Percentiles rank a stretch among this genome's conserved stretches.
phyloP scores from a whole-genome alignment of 2,113 vertebrate genomes.

The Pteruthius melanotis region DNA sequence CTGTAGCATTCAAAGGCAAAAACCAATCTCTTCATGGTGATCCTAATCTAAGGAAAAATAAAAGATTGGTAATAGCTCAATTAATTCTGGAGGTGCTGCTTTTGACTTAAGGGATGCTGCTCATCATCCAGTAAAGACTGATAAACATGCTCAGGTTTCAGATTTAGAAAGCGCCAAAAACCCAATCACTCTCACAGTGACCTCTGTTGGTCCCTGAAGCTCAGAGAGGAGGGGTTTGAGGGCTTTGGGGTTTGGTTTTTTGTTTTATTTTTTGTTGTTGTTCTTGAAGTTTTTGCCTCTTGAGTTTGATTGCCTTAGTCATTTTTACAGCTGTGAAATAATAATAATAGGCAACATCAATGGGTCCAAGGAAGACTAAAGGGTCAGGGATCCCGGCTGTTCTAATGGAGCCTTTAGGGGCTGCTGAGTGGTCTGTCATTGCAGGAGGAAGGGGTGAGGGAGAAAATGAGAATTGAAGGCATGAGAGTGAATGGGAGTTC shows the following conservation, averaged over 20 bases:
- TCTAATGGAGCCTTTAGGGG: not conserved
- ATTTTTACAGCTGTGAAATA: not conserved
- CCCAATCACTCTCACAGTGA: not conserved
- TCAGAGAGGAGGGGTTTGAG: not conserved
- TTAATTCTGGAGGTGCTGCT: not conserved
- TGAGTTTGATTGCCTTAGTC: not conserved
- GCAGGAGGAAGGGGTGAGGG: not conserved
- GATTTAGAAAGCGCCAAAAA: not conserved
- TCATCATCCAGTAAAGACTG: not conserved
- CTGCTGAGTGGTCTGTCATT: not conserved
- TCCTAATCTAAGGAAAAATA: not conserved
- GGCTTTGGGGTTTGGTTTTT: not conserved
- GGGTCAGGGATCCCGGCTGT: not conserved
- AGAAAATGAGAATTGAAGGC: not conserved
- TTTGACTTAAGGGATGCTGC: not conserved
- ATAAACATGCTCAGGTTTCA: not conserved
- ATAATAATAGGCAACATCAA: not conserved
- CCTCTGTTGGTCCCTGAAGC: not conserved
- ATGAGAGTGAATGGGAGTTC: not conserved
- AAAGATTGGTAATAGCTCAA: not conserved
- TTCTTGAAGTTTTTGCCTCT: not conserved
- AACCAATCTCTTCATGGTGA: not conserved
- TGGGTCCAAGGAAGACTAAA: not conserved
- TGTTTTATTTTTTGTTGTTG: no score
- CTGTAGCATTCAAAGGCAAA: not conserved